Percentiles rank a stretch among this genome's conserved stretches.
Conservation (phyloP, 2,797 vertebrate genomes). For the Atherinosoma microstoma region DNA sequence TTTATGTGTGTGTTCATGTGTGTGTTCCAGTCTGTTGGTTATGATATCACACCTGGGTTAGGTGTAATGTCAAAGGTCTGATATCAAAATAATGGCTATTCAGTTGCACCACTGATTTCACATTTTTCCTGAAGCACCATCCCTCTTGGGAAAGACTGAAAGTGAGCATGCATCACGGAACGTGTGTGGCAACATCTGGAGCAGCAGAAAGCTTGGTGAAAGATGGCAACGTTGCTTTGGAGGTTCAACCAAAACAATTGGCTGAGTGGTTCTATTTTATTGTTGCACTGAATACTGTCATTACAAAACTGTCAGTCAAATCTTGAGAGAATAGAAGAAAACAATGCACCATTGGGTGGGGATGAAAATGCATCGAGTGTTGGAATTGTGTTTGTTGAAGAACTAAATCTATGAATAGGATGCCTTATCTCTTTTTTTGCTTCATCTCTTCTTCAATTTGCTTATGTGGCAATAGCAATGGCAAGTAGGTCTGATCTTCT, state of each 20-base stretch:
- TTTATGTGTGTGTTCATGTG: slow-evolving; percentile 13
- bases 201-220: slow-evolving; percentile 40
- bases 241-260: slow-evolving; percentile 69
- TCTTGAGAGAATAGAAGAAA: slow-evolving; percentile 57
- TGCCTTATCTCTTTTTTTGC: slow-evolving; percentile 61
- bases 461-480: slow-evolving; percentile 64
- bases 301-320: slow-evolving; percentile 76
- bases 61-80: slow-evolving; percentile 33
- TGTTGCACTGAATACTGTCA: slow-evolving; percentile 70
- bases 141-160: slow-evolving; percentile 35
- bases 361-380: slow-evolving; percentile 39
- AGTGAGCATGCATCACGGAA: slow-evolving; percentile 42
- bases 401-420: slow-evolving; percentile 64
- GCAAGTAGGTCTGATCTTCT: slow-evolving; percentile 61
- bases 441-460: slow-evolving; percentile 60
- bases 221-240: slow-evolving; percentile 35
- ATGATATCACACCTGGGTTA: slow-evolving; percentile 22
- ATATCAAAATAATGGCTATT: slow-evolving; percentile 24
- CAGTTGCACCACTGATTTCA: slow-evolving; percentile 19
- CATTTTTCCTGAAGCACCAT: slow-evolving; percentile 12
- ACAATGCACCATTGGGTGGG: slow-evolving; percentile 56
- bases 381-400: slow-evolving; percentile 47
- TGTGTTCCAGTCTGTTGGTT: slow-evolving; percentile 21
- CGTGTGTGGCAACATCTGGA: slow-evolving; percentile 56
- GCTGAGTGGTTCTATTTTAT: slow-evolving; percentile 61